Evolutionary conservation across 2,113 vertebrate species (phyloP), one percentile per base, ranked within the genome.

Genomic region (Todiramphus saurophagus): DNA sequence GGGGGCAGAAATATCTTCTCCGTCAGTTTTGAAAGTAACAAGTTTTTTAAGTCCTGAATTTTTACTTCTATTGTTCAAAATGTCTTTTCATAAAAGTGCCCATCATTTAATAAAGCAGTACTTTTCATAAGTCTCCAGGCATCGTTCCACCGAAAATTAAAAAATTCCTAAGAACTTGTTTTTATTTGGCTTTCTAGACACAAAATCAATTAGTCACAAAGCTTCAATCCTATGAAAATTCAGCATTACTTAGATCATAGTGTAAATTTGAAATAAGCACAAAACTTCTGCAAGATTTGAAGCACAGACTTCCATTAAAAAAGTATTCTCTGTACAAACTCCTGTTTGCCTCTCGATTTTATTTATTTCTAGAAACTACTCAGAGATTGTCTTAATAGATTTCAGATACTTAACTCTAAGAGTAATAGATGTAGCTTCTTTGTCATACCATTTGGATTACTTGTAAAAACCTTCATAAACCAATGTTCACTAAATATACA

Each of bases 131-230:
- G 11, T 60, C 43, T 83, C 62, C 1, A 0, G 55, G 33, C 3
- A 33, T 21, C 17, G 16, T 48, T 59, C 46, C 20, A 33, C 10
- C 74, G 59, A 44, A 89, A 81, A 69, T 62, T 37, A 44, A 0
- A 0, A 62, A 23, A 28, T 74, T 35, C 5, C 2, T 19, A 80
- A 64, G 13, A 62, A 35, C 27, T 66, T 69, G 33, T 0, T 58
- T 93, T 83, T 59, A 48, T 75, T 83, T 89, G 58, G 14, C 24
- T 69, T 41, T 60, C 33, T 73, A 68, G 76, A 58, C 13, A 83
- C 10, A 62, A 74, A 92, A 70, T 39, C 20, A 76, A 24, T 79
- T 50, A 20, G 20, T 43, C 44, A 62, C 35, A 69, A 80, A 74
- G 50, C 25, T 89, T 44, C 80, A 23, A 63, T 35, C 9, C 23